These are phyloP conservation scores for Erethizon dorsatum DNA, from an alignment of 2,797 vertebrate species.

Conservation along the genomic window DNA sequence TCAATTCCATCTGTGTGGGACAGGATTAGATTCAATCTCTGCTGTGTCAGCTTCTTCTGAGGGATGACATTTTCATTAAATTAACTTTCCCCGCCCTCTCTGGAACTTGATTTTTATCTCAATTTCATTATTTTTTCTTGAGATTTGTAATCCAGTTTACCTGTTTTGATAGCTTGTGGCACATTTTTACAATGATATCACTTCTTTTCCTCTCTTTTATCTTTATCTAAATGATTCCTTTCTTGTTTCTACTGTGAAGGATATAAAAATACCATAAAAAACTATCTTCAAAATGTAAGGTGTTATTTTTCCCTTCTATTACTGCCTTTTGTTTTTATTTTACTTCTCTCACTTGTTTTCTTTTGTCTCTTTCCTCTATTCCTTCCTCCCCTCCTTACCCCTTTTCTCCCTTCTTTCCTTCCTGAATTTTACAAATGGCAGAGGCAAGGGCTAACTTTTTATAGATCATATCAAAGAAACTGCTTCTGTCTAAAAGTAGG, in stretches of 20 bases:
- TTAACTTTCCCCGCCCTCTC: neutral
- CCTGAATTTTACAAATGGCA: slow-evolving; percentile 23
- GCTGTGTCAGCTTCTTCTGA: neutral
- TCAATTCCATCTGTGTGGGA: neutral
- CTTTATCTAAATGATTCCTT: slow-evolving; percentile 15
- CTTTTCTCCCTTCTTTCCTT: neutral
- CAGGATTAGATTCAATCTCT: neutral
- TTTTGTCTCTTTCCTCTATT: neutral
- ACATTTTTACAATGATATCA: neutral
- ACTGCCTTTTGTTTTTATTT: slow-evolving; percentile 16
- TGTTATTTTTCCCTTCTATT: neutral
- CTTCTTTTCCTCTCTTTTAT: slow-evolving; percentile 47
- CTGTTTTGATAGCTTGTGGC: neutral
- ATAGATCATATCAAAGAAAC: neutral
- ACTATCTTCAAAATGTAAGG: neutral
- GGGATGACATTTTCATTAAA: neutral
- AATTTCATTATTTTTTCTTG: slow-evolving; percentile 17
- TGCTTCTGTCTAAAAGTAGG: neutral
- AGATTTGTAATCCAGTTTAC: slow-evolving; percentile 27
- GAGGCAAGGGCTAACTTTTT: neutral
- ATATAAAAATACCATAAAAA: neutral
- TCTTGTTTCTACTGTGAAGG: neutral
- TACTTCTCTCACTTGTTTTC: neutral
- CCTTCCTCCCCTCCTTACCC: neutral
- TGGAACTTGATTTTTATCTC: slow-evolving; percentile 30